phyloP scores from a whole-genome alignment of 1,140 invertebrate genomes.

The Brachystomella parvula region DNA sequence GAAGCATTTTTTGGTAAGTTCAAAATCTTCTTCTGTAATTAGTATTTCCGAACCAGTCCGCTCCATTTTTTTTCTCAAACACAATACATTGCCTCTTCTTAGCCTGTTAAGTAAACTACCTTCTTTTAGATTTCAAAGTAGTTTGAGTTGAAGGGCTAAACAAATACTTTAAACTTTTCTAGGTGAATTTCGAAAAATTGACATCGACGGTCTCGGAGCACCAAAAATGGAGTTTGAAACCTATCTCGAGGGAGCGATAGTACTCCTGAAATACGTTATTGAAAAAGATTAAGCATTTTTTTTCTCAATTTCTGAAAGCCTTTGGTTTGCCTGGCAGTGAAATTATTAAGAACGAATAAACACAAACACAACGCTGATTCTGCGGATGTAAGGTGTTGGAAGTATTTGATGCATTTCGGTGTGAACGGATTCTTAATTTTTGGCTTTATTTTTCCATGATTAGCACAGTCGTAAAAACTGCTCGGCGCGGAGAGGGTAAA shows the following conservation, averaged over 20 bases:
- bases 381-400: no score
- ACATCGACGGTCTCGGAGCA: not conserved
- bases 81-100: no score
- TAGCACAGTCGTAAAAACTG: no score
- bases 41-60: not conserved
- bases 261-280: not conserved
- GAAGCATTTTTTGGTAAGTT: constrained; percentile 73
- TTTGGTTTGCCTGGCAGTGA: not conserved
- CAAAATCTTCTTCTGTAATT: not conserved
- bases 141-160: no score
- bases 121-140: no score
- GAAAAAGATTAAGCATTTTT: not conserved
- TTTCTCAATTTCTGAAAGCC: no score
- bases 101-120: no score
- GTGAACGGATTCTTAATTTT: no score
- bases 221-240: not conserved
- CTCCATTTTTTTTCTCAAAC: no score
- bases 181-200: not conserved
- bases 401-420: no score
- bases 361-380: not conserved
- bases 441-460: no score
- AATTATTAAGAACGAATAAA: not conserved
- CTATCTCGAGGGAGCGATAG: not conserved
- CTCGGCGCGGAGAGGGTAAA: no score
- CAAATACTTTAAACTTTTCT: not conserved